phyloP scores from a whole-genome alignment of 2,888 invertebrate genomes.

The Creontiades dilutus region DNA sequence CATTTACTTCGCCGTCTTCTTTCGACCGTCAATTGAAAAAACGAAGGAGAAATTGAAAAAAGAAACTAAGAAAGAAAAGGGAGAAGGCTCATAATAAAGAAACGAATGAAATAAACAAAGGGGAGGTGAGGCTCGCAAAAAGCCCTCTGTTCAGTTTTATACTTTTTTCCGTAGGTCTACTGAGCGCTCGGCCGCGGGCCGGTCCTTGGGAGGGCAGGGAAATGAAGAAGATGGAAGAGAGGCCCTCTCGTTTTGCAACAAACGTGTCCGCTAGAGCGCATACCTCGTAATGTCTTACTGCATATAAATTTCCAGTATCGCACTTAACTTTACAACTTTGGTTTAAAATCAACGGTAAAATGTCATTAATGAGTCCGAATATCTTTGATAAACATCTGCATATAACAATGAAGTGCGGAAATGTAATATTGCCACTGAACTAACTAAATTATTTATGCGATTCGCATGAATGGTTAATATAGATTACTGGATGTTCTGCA shows the following conservation, averaged over 20 bases:
- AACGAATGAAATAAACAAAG: conserved; percentile 65
- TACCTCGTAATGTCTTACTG: not conserved
- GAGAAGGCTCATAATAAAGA: conserved; percentile 44
- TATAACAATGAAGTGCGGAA: too few relatives aligned
- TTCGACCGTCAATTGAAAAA: conserved; percentile 31
- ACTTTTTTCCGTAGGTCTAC: conserved; percentile 7
- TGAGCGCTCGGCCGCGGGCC: conserved; percentile 30
- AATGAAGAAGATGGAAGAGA: conserved; percentile 62
- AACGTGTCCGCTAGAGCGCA: not conserved
- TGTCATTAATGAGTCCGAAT: too few relatives aligned
- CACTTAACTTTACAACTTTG: too few relatives aligned
- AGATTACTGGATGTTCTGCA: too few relatives aligned
- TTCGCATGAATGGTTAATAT: too few relatives aligned
- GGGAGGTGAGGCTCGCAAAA: conserved; percentile 59
- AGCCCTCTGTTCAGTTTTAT: conserved; percentile 6
- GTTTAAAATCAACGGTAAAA: too few relatives aligned
- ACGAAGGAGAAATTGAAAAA: conserved; percentile 8
- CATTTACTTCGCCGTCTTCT: not conserved
- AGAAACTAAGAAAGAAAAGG: conserved; percentile 34
- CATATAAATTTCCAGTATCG: too few relatives aligned
- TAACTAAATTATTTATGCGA: too few relatives aligned
- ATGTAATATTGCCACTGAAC: too few relatives aligned
- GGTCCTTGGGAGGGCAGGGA: conserved; percentile 52
- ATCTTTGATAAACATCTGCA: too few relatives aligned
- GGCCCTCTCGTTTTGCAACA: not conserved